phyloP scores from a whole-genome alignment of 2,888 invertebrate genomes.

The Crepidodera aurea region DNA sequence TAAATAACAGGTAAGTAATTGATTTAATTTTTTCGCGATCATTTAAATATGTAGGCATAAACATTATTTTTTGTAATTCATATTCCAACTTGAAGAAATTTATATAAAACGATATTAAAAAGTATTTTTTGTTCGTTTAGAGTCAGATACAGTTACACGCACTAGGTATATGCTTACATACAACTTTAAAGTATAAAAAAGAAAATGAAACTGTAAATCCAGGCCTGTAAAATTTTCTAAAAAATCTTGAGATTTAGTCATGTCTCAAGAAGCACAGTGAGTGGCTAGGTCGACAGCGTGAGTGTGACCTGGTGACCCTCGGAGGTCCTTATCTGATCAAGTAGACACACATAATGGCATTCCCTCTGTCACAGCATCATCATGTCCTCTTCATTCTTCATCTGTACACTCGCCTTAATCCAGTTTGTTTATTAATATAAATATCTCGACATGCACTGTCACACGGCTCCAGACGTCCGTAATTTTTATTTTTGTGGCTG shows the following conservation, averaged over 20 bases:
- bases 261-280: slow-evolving; percentile 41
- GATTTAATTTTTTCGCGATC: no score
- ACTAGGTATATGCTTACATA: no score
- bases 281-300: slow-evolving; percentile 54
- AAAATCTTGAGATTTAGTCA: slow-evolving; percentile 34
- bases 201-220: slow-evolving; percentile 10
- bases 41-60: no score
- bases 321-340: slow-evolving; percentile 58
- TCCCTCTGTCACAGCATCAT: slow-evolving; percentile 52
- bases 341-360: slow-evolving; percentile 60
- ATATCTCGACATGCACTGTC: slow-evolving; percentile 40
- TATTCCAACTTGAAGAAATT: no score
- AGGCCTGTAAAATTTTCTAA: slow-evolving; percentile 11
- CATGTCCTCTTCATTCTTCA: slow-evolving; percentile 44
- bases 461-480: slow-evolving; percentile 41
- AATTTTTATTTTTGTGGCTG: slow-evolving; percentile 46
- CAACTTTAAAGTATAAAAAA: no score
- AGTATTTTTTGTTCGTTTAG: no score
- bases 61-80: no score
- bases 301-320: slow-evolving; percentile 56
- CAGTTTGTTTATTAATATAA: slow-evolving; percentile 42
- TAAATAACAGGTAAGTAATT: no score
- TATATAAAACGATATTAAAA: no score
- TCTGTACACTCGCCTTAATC: slow-evolving; percentile 35
- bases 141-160: no score